Evolutionary conservation across 1,140 invertebrate genomes (phyloP).

Genomic region (Drosophila sproati): DNA sequence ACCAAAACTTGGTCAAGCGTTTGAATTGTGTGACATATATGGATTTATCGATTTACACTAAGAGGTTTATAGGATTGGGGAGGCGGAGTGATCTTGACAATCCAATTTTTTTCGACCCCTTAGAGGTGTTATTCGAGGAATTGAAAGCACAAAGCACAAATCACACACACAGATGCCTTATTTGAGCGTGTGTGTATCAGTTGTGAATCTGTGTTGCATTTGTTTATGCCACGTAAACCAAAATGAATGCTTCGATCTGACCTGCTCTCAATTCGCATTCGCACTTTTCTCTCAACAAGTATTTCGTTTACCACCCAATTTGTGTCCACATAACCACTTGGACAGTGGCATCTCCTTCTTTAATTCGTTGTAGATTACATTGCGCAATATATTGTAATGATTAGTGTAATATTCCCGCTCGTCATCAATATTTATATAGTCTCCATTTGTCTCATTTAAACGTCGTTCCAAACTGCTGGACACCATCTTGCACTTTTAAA

Average conservation of each 20-base stretch:
- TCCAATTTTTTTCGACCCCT: no score
- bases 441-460: constrained; percentile 5
- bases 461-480: neutral
- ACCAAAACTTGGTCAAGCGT: no score
- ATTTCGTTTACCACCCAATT: constrained; percentile 48
- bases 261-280: neutral
- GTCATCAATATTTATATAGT: constrained; percentile 41
- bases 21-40: no score
- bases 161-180: no score
- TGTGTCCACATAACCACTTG: constrained; percentile 44
- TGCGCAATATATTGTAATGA: constrained; percentile 43
- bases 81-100: no score
- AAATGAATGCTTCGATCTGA: neutral
- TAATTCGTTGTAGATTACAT: constrained; percentile 33
- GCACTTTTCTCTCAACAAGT: neutral
- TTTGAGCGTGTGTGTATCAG: neutral
- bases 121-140: no score
- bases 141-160: no score
- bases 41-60: no score
- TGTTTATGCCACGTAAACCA: constrained; percentile 6
- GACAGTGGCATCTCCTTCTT: constrained; percentile 4
- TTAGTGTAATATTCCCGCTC: constrained; percentile 30
- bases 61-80: no score
- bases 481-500: neutral
- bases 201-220: neutral